Conservation (phyloP, 2,888 invertebrate genomes). For the Nebria salina region DNA sequence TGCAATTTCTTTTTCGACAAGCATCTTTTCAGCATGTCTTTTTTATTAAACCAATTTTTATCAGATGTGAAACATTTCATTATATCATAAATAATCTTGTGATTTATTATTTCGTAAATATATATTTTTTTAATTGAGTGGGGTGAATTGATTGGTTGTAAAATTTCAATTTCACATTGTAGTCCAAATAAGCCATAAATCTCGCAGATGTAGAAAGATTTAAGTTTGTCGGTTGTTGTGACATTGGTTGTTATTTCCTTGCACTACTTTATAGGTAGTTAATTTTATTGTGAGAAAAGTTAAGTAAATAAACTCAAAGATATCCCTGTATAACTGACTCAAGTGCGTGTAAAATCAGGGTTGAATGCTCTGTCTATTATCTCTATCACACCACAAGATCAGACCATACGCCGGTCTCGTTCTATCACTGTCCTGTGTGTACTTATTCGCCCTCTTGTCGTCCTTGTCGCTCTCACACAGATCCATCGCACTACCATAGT, state of each 20-base stretch:
- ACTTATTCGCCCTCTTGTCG: slow-evolving; percentile 50
- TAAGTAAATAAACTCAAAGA: slow-evolving; percentile 57
- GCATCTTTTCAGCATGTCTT: no score
- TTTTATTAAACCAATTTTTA: no score
- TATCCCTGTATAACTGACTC: slow-evolving; percentile 59
- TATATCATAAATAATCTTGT: no score
- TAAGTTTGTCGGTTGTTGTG: no score
- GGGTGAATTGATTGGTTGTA: no score
- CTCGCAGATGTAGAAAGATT: no score
- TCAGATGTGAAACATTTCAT: no score
- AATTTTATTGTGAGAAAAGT: slow-evolving; percentile 53
- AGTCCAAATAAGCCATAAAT: no score
- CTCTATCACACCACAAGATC: slow-evolving; percentile 47
- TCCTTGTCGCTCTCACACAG: slow-evolving; percentile 48
- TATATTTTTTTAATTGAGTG: no score
- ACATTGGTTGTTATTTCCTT: not conserved
- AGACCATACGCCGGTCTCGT: slow-evolving; percentile 57
- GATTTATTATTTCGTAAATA: no score
- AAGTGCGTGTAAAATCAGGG: slow-evolving; percentile 71
- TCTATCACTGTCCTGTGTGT: slow-evolving; percentile 46
- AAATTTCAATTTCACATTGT: no score
- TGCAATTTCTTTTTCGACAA: no score
- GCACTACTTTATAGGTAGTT: not conserved
- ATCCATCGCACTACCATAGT: slow-evolving; percentile 50
- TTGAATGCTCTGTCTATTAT: slow-evolving; percentile 56